These are phyloP conservation scores for Anableps anableps DNA, from an alignment of 2,797 vertebrate genomes.

Conservation along the genomic window DNA sequence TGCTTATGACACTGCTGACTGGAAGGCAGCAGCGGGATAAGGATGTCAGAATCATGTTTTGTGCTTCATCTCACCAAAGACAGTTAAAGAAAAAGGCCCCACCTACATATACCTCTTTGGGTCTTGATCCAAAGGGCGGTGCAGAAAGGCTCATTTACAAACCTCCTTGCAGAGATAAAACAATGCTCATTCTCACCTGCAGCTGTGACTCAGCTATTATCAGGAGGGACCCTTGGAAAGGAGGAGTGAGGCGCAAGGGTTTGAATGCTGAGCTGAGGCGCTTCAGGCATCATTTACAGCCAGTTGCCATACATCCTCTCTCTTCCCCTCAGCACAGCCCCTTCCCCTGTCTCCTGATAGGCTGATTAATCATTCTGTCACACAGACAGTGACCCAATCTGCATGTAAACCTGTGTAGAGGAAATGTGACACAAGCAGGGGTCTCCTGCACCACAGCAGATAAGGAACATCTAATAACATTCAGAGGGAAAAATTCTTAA, in stretches of 20 bases:
- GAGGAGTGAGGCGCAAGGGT: slow-evolving; percentile 41
- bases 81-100: slow-evolving; percentile 49
- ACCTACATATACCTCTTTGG: slow-evolving; percentile 43
- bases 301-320: slow-evolving; percentile 70
- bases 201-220: slow-evolving; percentile 75
- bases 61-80: slow-evolving; percentile 46
- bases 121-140: slow-evolving; percentile 48
- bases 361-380: slow-evolving; percentile 78
- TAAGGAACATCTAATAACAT: slow-evolving; percentile 36
- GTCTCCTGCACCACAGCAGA: slow-evolving; percentile 63
- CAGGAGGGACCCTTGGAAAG: slow-evolving; percentile 61
- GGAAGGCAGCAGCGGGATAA: slow-evolving; percentile 57
- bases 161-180: slow-evolving; percentile 69
- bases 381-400: slow-evolving; percentile 76
- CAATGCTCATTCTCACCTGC: slow-evolving; percentile 74
- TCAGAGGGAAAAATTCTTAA: slow-evolving; percentile 27
- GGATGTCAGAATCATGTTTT: slow-evolving; percentile 49
- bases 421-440: slow-evolving; percentile 53
- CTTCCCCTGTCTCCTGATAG: slow-evolving; percentile 67
- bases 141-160: slow-evolving; percentile 60
- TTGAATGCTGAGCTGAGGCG: slow-evolving; percentile 59
- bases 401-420: slow-evolving; percentile 64
- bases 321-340: slow-evolving; percentile 51
- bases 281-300: slow-evolving; percentile 70
- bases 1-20: slow-evolving; percentile 47